Evolutionary conservation across 2,797 vertebrate genomes (phyloP).

Genomic region (Tangara arthus): DNA sequence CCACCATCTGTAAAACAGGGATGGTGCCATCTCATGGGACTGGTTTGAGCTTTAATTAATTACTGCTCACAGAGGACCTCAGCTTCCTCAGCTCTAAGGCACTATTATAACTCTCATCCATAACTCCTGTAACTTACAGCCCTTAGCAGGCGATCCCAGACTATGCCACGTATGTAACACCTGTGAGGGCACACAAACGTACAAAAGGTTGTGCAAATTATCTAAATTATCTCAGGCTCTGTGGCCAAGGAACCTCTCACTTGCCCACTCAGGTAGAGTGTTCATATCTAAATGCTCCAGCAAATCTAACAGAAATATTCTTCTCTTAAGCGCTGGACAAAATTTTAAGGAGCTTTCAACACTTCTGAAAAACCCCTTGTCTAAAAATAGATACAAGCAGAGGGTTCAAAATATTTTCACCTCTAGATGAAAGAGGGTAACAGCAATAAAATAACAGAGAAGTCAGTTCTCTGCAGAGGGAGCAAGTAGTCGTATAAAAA

Average conservation of each 20-base stretch:
- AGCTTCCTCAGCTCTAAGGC: background rate
- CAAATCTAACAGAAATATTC: background rate
- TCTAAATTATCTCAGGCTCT: background rate
- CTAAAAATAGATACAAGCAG: background rate
- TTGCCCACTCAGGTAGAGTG: background rate
- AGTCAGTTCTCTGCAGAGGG: background rate
- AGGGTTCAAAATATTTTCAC: background rate
- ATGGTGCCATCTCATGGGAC: background rate
- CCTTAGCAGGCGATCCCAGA: background rate
- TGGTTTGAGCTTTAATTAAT: slow-evolving; percentile 30
- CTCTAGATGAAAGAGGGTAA: background rate
- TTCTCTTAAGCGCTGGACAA: background rate
- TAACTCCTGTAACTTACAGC: background rate
- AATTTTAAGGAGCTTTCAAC: background rate
- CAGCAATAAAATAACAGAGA: background rate
- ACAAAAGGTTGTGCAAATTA: background rate
- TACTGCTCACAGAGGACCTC: background rate
- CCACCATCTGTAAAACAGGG: background rate
- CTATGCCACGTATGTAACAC: background rate
- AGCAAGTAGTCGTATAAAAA: background rate
- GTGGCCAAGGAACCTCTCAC: background rate
- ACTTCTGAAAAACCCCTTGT: background rate
- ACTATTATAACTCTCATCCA: background rate
- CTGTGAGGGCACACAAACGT: background rate
- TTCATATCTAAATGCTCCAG: background rate